Evolutionary conservation across 2,113 vertebrate species (phyloP).

Genomic region (Tiliqua scincoides): DNA sequence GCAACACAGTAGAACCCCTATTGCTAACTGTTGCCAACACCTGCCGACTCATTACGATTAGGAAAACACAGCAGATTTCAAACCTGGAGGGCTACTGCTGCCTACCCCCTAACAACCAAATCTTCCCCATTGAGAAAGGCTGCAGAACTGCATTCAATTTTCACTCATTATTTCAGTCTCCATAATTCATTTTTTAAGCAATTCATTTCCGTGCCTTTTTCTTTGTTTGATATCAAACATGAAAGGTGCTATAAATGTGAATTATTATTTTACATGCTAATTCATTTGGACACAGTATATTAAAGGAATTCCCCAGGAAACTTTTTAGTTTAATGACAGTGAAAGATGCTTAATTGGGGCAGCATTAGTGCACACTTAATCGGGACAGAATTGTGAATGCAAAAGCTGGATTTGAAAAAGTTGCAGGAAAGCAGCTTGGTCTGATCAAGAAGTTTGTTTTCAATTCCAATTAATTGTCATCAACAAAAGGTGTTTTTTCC

Average conservation of each 20-base stretch:
- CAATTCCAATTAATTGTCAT: constrained; percentile 24
- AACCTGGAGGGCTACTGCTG: not conserved
- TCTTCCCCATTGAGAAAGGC: not conserved
- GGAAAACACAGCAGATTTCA: not conserved
- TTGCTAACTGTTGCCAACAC: not conserved
- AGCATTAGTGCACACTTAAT: constrained; percentile 18
- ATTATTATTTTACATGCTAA: not conserved
- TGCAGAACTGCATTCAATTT: not conserved
- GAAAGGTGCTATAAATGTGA: not conserved
- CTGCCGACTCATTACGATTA: not conserved
- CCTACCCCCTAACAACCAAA: not conserved
- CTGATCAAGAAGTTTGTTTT: constrained; percentile 29
- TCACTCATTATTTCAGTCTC: not conserved
- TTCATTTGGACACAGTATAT: constrained; percentile 3
- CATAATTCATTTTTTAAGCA: constrained; percentile 19
- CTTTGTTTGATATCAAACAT: not conserved
- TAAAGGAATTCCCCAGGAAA: constrained; percentile 25
- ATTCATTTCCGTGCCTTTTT: not conserved
- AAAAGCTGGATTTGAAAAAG: constrained; percentile 37
- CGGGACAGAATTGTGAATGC: constrained; percentile 16
- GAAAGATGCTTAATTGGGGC: constrained; percentile 17
- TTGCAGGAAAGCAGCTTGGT: constrained; percentile 6
- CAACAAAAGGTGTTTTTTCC: constrained; percentile 4
- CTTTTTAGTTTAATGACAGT: constrained; percentile 17
- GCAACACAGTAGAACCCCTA: not conserved